Base-by-base conservation (phyloP, 2,888 invertebrate genomes). In the Agonopterix subpropinquella region DNA sequence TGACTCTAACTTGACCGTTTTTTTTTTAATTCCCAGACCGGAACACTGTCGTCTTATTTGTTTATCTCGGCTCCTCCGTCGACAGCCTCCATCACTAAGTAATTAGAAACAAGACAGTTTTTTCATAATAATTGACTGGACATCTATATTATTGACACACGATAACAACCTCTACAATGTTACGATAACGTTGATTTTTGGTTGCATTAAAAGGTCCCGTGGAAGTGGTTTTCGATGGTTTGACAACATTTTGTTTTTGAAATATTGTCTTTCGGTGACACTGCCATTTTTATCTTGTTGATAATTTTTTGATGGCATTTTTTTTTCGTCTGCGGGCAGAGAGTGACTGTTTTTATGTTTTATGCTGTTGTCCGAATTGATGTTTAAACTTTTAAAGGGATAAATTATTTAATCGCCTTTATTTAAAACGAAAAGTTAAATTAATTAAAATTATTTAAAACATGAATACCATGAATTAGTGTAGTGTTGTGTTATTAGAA, bases 21-120 rank as follows among this genome's bases (percentile, higher is more conserved):
- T 64, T 60, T 60, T 52, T 58, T 57, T 62, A 62, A 28, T 28
- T 61, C 58, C 56, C 55, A 52, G 67, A 76, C 77, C 78, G 77
- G 80, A 80, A 79, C 78, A 75, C 75, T 7, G 28, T 73, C 80
- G 65, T 80, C 79, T 81, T 79, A 81, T 83, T 83, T 81, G 80
- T 84, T 86, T 85, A 85, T 86, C 85, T 84, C 73, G 41, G 55
- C 39, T 66, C 66, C 66, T 70, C 70, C 77, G 82, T 79, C 77
- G 78, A 78, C 81, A 76, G 77, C 64, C 36, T 28, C 42, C 47
- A 41, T 50, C 50, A 47, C 75, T 68, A 75, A 68, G 73, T 82
- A 82, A 85, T 85, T 83, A 83, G 80, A 75, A 71, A 83, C 83
- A 80, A 75, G 79, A 68, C 69, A 70, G 65, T 75, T 80, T 79